Evolutionary conservation across 2,888 invertebrate genomes (phyloP), one percentile per base, ranked within the genome.

Genomic region (Choreutis nemorana): DNA sequence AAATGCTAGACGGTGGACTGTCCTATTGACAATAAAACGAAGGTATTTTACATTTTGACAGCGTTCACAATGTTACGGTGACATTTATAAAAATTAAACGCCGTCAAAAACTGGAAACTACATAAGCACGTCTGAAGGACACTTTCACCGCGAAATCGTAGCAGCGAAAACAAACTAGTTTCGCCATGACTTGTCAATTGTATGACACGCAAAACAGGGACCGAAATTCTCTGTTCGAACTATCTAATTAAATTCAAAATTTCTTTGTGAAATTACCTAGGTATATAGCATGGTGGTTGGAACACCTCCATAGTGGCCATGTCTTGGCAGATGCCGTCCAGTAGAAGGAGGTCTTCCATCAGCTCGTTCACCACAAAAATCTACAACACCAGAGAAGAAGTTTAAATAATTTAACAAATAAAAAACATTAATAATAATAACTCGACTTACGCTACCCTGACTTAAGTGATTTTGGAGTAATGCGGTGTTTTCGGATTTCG

Each of bases 281-380:
- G 84, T 40, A 85, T 75, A 34, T 83, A 81, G 28, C 73, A 63
- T 0, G 85, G 85, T 0, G 83, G 84, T 25, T 65, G 64, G 39
- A 81, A 84, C n/a, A 73, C 50, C 30, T 82, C 81, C 18, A 71
- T 63, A 0, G 82, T 81, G 3, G 75, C 67, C 40, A 68, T 60
- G 33, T 84, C 83, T 34, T 73, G 72, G 9, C 81, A 82, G 13
- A 75, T 44, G 0, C 85, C 85, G 33, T 84, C 82, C 7, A 85
- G 47, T 3, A 85, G 48, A 2, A 84, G 61, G 9, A 84, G 77
- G 36, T 84, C 83, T 39, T 80, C 78, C 61, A 83, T 81, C 40
- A 83, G 53, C 27, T 82, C 81, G 26, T 79, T 80, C 0, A 82
- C 73, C 0, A 71, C 67, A 41, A 83, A 81, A 1, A 71, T 50